Percentiles rank a stretch among this genome's conserved stretches.
Evolutionary conservation across 1,140 invertebrate species (phyloP).

Genomic region (Paralvinella palmiformis): DNA sequence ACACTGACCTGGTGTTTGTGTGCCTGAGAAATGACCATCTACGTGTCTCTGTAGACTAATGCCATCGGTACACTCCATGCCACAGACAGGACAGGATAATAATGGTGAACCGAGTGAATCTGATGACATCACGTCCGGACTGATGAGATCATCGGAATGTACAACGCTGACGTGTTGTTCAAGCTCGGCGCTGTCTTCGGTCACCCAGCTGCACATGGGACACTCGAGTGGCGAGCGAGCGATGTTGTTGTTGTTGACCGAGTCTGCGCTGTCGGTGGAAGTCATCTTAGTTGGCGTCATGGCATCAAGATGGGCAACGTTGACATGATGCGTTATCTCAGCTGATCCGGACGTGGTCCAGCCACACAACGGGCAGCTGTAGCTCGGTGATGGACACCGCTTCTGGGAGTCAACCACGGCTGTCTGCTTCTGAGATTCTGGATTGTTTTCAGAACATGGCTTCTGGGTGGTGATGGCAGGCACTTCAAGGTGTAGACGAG

Average conservation of each 20-base stretch:
- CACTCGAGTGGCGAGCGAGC: constrained; percentile 62
- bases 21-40: constrained; percentile 40
- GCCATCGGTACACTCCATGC: constrained; percentile 29
- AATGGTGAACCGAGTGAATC: background rate
- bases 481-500: background rate
- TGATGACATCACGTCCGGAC: constrained; percentile 43
- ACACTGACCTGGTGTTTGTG: constrained; percentile 33
- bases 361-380: constrained; percentile 69
- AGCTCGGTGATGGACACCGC: too few species aligned
- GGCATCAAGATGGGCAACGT: constrained; percentile 73
- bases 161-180: constrained; percentile 80
- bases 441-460: background rate
- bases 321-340: constrained; percentile 76
- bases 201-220: constrained; percentile 31
- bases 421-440: background rate
- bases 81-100: constrained; percentile 35
- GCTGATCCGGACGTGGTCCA: constrained; percentile 67
- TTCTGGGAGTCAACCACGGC: too few species aligned
- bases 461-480: background rate
- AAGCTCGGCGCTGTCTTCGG: constrained; percentile 53
- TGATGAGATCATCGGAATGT: constrained; percentile 68
- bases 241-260: constrained; percentile 57
- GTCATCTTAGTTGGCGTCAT: constrained; percentile 62
- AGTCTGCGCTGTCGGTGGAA: constrained; percentile 23
- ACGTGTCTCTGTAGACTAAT: constrained; percentile 32